These are phyloP conservation scores for Willisornis vidua DNA, from an alignment of 2,113 vertebrate species.

Conservation along the genomic window DNA sequence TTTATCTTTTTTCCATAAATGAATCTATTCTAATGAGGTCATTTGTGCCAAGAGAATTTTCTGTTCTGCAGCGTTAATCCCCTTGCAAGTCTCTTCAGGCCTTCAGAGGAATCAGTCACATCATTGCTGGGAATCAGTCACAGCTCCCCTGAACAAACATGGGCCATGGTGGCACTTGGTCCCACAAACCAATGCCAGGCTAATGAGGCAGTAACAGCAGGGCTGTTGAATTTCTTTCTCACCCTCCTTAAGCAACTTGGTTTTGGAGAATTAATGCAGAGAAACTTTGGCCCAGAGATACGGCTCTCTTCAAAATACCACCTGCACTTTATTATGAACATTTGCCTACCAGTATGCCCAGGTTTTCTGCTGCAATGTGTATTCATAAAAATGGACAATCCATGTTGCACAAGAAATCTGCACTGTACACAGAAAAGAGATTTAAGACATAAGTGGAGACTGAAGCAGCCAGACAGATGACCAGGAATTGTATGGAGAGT, in stretches of 20 bases:
- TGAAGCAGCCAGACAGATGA: background rate
- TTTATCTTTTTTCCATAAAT: background rate
- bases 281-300: background rate
- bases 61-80: background rate
- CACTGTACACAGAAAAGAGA: background rate
- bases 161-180: fast-evolving
- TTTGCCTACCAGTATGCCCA: background rate
- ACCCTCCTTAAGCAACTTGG: background rate
- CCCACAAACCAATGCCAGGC: background rate
- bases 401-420: background rate
- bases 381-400: background rate
- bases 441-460: background rate
- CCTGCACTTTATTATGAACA: background rate
- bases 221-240: background rate
- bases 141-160: background rate
- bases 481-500: background rate
- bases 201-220: background rate
- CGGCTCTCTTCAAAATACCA: background rate
- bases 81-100: background rate
- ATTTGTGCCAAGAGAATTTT: background rate
- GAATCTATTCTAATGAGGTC: background rate
- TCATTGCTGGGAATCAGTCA: background rate
- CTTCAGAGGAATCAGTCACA: background rate
- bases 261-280: background rate
- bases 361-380: background rate